These are phyloP conservation scores for Ciconia boyciana DNA, from an alignment of 2,113 vertebrate species.

Conservation along the genomic window DNA sequence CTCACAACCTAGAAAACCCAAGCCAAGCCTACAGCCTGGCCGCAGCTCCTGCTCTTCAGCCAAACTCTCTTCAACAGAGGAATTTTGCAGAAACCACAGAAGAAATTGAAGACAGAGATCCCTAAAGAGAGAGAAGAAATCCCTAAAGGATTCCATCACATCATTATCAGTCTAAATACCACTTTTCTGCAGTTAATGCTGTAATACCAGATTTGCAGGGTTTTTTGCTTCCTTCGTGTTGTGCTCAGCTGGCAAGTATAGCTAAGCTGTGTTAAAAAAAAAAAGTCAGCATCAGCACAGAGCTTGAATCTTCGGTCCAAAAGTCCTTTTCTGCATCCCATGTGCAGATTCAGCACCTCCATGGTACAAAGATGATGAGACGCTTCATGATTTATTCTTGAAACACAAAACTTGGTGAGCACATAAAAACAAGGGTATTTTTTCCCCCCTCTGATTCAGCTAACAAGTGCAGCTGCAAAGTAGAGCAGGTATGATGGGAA, in stretches of 20 bases:
- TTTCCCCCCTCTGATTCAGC: accelerated
- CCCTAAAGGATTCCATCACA: background rate
- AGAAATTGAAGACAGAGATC: background rate
- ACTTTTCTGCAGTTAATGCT: background rate
- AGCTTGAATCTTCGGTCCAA: background rate
- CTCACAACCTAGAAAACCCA: background rate
- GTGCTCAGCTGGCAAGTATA: background rate
- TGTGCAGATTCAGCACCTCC: background rate
- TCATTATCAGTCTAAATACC: background rate
- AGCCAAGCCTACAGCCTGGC: background rate
- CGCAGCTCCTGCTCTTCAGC: background rate
- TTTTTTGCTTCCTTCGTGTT: background rate
- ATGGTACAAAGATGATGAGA: background rate
- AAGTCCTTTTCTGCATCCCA: background rate
- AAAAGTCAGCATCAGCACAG: background rate
- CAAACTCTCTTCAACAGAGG: background rate
- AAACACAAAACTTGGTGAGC: background rate
- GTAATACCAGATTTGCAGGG: background rate
- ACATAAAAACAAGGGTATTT: background rate
- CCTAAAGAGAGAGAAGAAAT: background rate
- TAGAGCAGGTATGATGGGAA: background rate
- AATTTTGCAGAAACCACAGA: background rate
- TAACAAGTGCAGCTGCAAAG: background rate
- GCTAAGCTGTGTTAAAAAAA: background rate
- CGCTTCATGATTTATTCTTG: background rate